Percentiles rank a stretch among this genome's conserved stretches.
Conservation (phyloP, 2,888 invertebrate species). For the Idaea straminata region DNA sequence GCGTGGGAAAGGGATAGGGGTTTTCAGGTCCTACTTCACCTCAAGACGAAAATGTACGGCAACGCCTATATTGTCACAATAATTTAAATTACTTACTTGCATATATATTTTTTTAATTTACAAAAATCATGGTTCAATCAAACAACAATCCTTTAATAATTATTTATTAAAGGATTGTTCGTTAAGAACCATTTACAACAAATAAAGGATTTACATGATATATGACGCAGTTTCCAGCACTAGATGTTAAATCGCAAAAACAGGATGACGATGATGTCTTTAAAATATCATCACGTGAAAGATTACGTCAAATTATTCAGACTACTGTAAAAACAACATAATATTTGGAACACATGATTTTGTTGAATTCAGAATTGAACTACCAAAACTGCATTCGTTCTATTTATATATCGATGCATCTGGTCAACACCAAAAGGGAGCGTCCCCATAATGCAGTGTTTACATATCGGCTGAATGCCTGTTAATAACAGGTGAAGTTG, state of each 20-base stretch:
- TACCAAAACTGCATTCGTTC: slow-evolving; percentile 10
- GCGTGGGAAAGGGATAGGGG: too few relatives aligned
- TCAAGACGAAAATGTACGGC: not conserved
- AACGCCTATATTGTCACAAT: not conserved
- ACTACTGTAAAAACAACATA: not conserved
- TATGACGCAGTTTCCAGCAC: not conserved
- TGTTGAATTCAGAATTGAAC: slow-evolving; percentile 1
- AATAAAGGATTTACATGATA: too few relatives aligned
- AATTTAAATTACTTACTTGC: not conserved
- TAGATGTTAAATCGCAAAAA: not conserved
- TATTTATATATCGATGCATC: slow-evolving; percentile 21
- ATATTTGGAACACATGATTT: not conserved
- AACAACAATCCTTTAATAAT: too few relatives aligned
- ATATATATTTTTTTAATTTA: not conserved
- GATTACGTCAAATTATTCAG: not conserved
- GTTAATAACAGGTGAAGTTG: slow-evolving; percentile 38
- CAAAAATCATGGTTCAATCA: too few relatives aligned
- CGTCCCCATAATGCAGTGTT: slow-evolving; percentile 14
- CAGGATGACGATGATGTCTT: not conserved
- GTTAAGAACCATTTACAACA: too few relatives aligned
- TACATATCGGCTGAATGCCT: slow-evolving; percentile 26
- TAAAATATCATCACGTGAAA: not conserved
- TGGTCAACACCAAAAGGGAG: slow-evolving; percentile 24
- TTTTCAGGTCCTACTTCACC: too few relatives aligned
- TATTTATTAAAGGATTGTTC: too few relatives aligned